Percentiles rank a stretch among this genome's conserved stretches.
Conservation (phyloP, 2,888 invertebrate species). For the Candidula unifasciata region DNA sequence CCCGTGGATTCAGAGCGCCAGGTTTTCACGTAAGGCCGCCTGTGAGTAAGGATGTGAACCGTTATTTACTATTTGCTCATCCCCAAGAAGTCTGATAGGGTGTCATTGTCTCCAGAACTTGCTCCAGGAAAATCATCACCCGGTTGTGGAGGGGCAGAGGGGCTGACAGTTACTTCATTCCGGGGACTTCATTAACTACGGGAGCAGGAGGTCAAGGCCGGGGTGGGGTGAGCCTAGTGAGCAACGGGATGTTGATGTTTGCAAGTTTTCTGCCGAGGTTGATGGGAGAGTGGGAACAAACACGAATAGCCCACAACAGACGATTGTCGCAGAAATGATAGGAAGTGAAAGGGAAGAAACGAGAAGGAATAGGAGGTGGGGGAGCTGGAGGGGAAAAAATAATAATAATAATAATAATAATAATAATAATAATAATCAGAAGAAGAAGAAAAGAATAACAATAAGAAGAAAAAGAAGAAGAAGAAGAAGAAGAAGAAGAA, state of each 20-base stretch:
- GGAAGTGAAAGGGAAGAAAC: background rate
- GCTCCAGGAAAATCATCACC: background rate
- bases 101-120: background rate
- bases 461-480: background rate
- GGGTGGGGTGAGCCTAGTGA: background rate
- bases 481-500: background rate
- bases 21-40: background rate
- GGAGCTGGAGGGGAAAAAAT: background rate
- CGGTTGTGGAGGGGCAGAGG: background rate
- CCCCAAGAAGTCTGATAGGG: background rate
- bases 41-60: background rate
- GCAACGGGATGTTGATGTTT: background rate
- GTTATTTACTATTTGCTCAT: constrained; percentile 24
- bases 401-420: background rate
- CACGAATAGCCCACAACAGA: background rate
- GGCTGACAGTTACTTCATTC: constrained; percentile 17
- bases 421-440: background rate
- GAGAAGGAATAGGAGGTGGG: background rate
- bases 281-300: too few species aligned
- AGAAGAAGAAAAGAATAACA: background rate
- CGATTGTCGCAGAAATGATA: background rate
- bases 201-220: background rate
- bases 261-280: too few species aligned
- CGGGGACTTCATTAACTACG: constrained; percentile 27
- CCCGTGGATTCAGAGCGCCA: background rate